Evolutionary conservation across 37 sponge, comb jelly and placozoan species (phyloP).

Genomic region (Tethya wilhelma): DNA sequence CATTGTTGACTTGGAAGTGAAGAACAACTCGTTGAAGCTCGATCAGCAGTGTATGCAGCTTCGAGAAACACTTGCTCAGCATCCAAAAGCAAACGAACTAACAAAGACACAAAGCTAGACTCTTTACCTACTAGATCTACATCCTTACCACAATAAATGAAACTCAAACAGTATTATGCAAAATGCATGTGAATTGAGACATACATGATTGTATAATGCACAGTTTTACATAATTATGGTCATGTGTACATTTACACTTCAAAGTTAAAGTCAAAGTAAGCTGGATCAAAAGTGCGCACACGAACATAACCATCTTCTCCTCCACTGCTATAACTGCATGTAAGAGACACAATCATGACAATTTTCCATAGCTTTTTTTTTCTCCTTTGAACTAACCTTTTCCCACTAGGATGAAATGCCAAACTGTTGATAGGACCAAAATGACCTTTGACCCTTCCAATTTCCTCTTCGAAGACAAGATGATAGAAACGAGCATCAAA

Average conservation of each 20-base stretch:
- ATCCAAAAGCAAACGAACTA: conserved; percentile 39
- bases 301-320: conserved; percentile 99
- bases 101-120: too few relatives aligned
- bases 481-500: conserved; percentile 98
- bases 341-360: not conserved
- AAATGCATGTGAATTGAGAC: conserved; percentile 2
- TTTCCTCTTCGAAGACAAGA: conserved; percentile 96
- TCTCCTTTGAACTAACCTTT: conserved; percentile 70
- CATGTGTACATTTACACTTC: conserved; percentile 3
- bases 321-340: conserved; percentile 91
- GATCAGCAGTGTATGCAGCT: conserved; percentile 83
- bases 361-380: not conserved
- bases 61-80: conserved; percentile 58
- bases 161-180: too few relatives aligned
- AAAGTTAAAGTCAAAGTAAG: conserved; percentile 97
- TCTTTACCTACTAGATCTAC: too few relatives aligned
- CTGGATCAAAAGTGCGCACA: conserved; percentile 92
- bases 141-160: too few relatives aligned
- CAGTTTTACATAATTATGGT: not conserved
- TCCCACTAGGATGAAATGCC: conserved; percentile 96
- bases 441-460: conserved; percentile 98
- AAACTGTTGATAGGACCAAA: conserved; percentile 99
- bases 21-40: conserved; percentile 79
- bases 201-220: not conserved
- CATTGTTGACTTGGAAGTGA: conserved; percentile 68